A percentile compares a stretch with the other conserved stretches of the same genome.
Evolutionary conservation across 2,888 invertebrate genomes (phyloP).

Genomic region (Synanthedon tipuliformis): DNA sequence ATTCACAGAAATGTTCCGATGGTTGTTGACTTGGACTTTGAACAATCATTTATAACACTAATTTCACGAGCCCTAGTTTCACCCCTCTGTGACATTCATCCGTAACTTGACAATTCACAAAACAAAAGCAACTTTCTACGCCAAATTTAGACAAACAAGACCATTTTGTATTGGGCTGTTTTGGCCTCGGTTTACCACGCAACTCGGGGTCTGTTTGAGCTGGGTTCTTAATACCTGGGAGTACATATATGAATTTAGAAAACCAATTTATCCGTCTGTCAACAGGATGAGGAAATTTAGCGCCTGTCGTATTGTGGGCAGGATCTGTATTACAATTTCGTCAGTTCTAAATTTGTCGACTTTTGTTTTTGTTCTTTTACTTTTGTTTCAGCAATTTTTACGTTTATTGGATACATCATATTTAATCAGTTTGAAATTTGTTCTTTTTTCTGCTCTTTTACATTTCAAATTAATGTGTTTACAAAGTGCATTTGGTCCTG

Average conservation of each 20-base stretch:
- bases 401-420: no score
- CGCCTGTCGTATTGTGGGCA: neutral
- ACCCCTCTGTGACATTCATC: conserved; percentile 11
- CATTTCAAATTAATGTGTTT: no score
- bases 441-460: no score
- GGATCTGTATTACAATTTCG: conserved; percentile 10
- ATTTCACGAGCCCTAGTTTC: no score
- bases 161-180: neutral
- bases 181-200: no score
- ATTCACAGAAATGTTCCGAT: no score
- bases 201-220: neutral
- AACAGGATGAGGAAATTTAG: conserved; percentile 30
- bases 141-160: conserved; percentile 17
- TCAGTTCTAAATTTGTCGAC: conserved; percentile 20
- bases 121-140: conserved; percentile 26
- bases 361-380: no score
- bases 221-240: conserved; percentile 2
- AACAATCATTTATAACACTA: no score
- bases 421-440: no score
- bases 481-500: no score
- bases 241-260: conserved; percentile 30
- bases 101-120: conserved; percentile 21
- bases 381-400: no score
- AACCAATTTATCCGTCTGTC: conserved; percentile 59
- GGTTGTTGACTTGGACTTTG: no score